Base-by-base conservation (phyloP, 2,888 invertebrate species). In the Chironomus riparius region DNA sequence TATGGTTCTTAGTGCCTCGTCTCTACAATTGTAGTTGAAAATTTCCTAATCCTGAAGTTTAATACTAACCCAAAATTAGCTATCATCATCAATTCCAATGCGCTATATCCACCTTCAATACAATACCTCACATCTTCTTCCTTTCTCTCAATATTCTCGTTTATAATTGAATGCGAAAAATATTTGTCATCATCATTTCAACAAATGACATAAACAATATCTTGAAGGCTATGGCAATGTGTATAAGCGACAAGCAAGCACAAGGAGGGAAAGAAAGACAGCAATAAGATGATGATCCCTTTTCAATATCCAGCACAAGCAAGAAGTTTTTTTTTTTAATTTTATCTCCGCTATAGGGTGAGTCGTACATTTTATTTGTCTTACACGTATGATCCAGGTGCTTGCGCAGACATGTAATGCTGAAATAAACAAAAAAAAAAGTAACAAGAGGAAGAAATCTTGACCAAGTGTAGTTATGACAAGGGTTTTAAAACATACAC, bases 391-490 rank as follows among this genome's bases (percentile, higher is more conserved):
- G 12, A 68, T 70, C 70, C 70, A 70, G 70, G 70, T 70, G 70
- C 70, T 68, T 15, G 22, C 28, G 28, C 38, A 47, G 15, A 65
- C 65, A 70, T 28, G 70, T 5, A n/a, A 70, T 18, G 21, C 18
- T 12, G 3, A 21, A 13, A 65, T 10, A 28, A 24, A 62, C 62
- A 12, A 4, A 24, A 18, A 65, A 21, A 18, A n/a, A 65, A 12
- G 5, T 56, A 18, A 65, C 18, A 65, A 21, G 22, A 12, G 7
- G 22, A 65, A 22, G 13, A 68, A 28, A 12, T 50, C 50, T 50
- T 71, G 71, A 71, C 71, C 71, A 71, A 50, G 22, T 48, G n/a
- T 71, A 71, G 50, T 71, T 71, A 71, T 71, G 71, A 71, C 56
- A 48, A 71, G 71, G 71, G 71, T 71, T 3, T 22, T 6, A 38